Base-by-base conservation (phyloP, 2,888 invertebrate species). In the Leucophora obtusa region DNA sequence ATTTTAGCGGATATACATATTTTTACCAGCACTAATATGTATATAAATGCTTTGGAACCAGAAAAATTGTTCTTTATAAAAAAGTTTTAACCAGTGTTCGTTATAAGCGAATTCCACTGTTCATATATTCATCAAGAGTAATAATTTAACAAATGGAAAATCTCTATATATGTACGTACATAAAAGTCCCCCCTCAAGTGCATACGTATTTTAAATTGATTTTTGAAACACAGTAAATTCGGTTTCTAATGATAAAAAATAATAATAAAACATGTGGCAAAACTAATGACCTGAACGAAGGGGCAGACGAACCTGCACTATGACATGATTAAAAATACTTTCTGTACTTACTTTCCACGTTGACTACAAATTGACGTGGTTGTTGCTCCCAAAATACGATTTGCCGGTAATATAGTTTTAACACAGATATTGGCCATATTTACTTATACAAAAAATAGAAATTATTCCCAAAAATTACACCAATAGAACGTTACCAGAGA, bases 351-450 rank as follows among this genome's bases (percentile, higher is more conserved):
- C 86, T 83, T 82, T 63, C 84, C 83, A 33, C 85, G 81, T 77
- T 81, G 76, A 73, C 77, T 81, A 47, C 77, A 77, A 24, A 77
- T 6, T 24, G 81, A 56, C 54, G 66, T 83, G 53, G 82, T 70
- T 63, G 83, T 82, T 66, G 79, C 75, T 51, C 82, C 81, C n/a
- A 86, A 68, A 18, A 83, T 82, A 62, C 85, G 83, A 59, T 83
- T 84, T 15, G 85, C 82, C 56, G 85, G 84, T 17, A 82, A 54
- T 24, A 85, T 53, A 7, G 82, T 76, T 83, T 83, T 84, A 18
- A 62, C 82, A 73, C 84, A 85, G 65, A 86, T 83, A 70, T 83
- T 86, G 21, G 85, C 83, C 86, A 85, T 86, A 43, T 78, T 80
- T 63, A 51, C 24, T 21, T n/a, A 24, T 21, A 28, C n/a, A 63